Evolutionary conservation across 1,140 invertebrate species (phyloP), one percentile per base, ranked within the genome.

Genomic region (Philaenus spumarius): DNA sequence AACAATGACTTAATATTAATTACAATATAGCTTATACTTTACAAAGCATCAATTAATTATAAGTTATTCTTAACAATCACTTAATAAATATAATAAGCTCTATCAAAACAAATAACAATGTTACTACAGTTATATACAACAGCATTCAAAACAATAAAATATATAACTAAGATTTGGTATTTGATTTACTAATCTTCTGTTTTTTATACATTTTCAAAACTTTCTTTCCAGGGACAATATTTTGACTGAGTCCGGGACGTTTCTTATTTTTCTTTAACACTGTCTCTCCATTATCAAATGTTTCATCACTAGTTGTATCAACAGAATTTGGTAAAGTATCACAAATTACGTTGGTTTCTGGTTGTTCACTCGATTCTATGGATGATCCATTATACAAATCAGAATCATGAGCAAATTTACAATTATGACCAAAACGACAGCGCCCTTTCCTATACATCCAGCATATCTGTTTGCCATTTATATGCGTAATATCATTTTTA

Each of bases 401-500:
- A 0, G 90, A 88, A 67, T 94, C 91, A 74, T 97, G 94, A 2
- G 90, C 90, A 76, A 86, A 97, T 56, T 88, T 90, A 69, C 94
- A 97, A 61, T 91, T 93, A 65, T 91, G 89, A 4, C 93, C 93
- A 76, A 93, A 94, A 30, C 88, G 79, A 70, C 94, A 97, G 17
- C 85, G 78, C 5, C 93, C 93, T 73, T 93, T 94, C 20, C 88
- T 79, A 71, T 93, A 93, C 75, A 94, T 95, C 87, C 89, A 95
- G 70, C 94, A 97, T 35, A 95, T 87, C 73, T 92, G 91, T 65
- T 85, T 87, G 0, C 90, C 90, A 72, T 93, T 89, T 51, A 92
- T 90, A 71, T 84, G 81, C 67, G 83, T 80, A 1, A 80, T 79
- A 67, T 86, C 81, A 51, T 85, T 80, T 75, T 84, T 75, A 74